Conservation (phyloP, 2,888 invertebrate species). For the Ernsta delagoae region DNA sequence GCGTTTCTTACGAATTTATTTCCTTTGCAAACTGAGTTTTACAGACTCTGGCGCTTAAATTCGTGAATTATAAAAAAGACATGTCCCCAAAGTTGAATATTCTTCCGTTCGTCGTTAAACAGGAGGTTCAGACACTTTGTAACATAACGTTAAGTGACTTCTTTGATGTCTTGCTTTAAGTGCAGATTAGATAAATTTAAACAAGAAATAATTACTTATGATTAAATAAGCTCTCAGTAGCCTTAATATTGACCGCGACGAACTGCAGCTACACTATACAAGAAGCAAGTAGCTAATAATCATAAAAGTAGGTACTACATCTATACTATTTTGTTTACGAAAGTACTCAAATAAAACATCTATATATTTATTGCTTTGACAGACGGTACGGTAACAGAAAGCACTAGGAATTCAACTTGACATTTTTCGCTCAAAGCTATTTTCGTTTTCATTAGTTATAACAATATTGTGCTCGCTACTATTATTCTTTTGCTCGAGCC, state of each 20-base stretch:
- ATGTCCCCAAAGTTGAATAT: constrained; percentile 31
- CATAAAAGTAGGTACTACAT: too few species aligned
- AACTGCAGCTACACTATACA: too few species aligned
- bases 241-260: too few species aligned
- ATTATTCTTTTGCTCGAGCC: constrained; percentile 8
- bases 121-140: constrained; percentile 21
- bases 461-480: constrained; percentile 25
- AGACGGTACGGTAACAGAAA: neutral
- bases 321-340: too few species aligned
- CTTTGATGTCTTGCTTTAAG: neutral
- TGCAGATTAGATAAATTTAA: too few species aligned
- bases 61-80: constrained; percentile 36
- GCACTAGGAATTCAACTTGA: constrained; percentile 17
- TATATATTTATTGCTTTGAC: neutral
- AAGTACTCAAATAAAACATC: neutral
- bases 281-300: too few species aligned
- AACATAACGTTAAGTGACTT: constrained; percentile 7
- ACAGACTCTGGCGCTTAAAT: constrained; percentile 32
- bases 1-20: constrained; percentile 36
- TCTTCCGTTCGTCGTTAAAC: constrained; percentile 29
- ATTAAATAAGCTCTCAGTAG: too few species aligned
- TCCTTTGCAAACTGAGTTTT: constrained; percentile 27
- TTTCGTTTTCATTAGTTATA: constrained; percentile 26
- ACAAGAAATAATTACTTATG: too few species aligned
- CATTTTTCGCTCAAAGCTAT: constrained; percentile 22